Evolutionary conservation across 2,797 vertebrate genomes (phyloP).

Genomic region (Cyprinodon diabolis): DNA sequence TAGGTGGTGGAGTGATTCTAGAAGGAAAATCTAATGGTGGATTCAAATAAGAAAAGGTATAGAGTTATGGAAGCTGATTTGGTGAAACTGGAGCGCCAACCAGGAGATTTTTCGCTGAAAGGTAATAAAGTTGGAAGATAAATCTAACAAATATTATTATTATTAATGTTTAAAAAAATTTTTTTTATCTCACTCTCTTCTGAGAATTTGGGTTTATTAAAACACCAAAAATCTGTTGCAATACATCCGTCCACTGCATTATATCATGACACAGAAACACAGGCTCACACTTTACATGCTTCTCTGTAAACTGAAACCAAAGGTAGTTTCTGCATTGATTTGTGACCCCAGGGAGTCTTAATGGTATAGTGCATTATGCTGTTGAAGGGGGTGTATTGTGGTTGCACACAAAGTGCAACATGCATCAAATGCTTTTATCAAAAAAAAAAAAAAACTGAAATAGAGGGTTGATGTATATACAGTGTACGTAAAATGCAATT

Average conservation of each 20-base stretch:
- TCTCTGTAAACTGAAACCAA: neutral
- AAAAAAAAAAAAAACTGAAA: neutral
- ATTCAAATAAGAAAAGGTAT: too few species aligned
- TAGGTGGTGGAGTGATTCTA: too few species aligned
- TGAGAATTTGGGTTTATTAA: too few species aligned
- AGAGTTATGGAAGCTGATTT: too few species aligned
- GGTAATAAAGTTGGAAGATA: too few species aligned
- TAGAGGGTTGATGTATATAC: neutral
- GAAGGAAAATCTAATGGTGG: too few species aligned
- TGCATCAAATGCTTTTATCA: conserved; percentile 1
- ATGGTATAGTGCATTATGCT: neutral
- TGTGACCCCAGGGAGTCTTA: neutral
- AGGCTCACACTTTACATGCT: neutral
- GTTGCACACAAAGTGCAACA: neutral
- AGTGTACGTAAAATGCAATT: neutral
- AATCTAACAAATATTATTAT: too few species aligned
- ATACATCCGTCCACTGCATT: neutral
- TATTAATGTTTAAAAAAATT: too few species aligned
- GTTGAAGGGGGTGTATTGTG: neutral
- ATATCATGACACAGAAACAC: neutral
- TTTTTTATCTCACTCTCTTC: too few species aligned
- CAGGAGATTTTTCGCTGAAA: too few species aligned
- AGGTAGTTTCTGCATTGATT: neutral
- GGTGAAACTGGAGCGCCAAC: too few species aligned
- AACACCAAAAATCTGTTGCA: too few species aligned